Conservation (phyloP, 2,113 vertebrate genomes). For the Megalops atlanticus region DNA sequence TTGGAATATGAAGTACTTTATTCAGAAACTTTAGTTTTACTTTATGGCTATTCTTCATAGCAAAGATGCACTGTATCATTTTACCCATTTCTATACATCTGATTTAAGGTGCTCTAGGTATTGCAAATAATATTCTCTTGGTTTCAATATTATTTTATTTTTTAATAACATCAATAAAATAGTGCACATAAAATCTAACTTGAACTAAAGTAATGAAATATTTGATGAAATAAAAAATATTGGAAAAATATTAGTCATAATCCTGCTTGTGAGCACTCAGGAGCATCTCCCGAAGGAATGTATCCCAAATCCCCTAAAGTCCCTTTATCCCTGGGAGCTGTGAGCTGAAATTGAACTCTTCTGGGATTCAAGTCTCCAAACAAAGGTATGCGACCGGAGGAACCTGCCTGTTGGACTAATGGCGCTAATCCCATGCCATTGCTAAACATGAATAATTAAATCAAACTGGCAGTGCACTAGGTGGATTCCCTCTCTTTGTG, state of each 20-base stretch:
- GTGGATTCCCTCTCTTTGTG: too few relatives aligned
- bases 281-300: background rate
- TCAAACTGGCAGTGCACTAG: too few relatives aligned
- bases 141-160: too few relatives aligned
- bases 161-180: too few relatives aligned
- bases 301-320: background rate
- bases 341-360: background rate
- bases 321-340: background rate
- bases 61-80: too few relatives aligned
- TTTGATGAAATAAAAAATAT: background rate
- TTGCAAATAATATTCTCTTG: too few relatives aligned
- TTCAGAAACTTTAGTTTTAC: too few relatives aligned
- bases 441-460: too few relatives aligned
- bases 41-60: too few relatives aligned
- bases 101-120: too few relatives aligned
- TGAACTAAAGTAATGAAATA: background rate
- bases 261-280: background rate
- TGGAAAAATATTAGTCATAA: background rate
- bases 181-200: background rate
- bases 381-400: background rate
- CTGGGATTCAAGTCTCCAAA: background rate
- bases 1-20: too few relatives aligned
- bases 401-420: background rate
- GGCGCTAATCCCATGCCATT: background rate
- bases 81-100: too few relatives aligned